phyloP scores from a whole-genome alignment of 1,140 invertebrate species.

The Atta cephalotes region DNA sequence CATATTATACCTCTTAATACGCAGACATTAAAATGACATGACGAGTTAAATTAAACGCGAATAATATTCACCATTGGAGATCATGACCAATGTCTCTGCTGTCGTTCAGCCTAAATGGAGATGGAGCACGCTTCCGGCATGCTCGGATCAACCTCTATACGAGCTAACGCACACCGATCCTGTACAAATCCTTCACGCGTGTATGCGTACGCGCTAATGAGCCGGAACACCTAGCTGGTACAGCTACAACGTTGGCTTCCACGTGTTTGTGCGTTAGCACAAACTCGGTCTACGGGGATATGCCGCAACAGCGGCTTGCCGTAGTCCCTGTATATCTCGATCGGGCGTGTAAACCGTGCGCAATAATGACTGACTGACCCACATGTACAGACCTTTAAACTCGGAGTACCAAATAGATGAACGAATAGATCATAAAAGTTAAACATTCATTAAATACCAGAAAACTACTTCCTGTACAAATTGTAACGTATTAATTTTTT shows the following conservation, averaged over 20 bases:
- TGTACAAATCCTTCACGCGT: constrained; percentile 81
- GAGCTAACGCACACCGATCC: constrained; percentile 42
- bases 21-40: neutral
- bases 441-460: neutral
- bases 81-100: constrained; percentile 4
- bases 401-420: neutral
- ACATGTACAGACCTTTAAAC: constrained; percentile 26
- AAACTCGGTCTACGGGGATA: constrained; percentile 65
- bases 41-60: neutral
- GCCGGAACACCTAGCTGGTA: constrained; percentile 76
- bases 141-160: constrained; percentile 13
- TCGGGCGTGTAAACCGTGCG: constrained; percentile 46
- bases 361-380: constrained; percentile 45
- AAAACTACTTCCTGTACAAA: neutral
- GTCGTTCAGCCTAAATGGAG: constrained; percentile 41
- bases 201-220: constrained; percentile 80
- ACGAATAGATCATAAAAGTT: neutral
- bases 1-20: neutral
- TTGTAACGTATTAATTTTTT: constrained; percentile 8
- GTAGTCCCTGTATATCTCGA: constrained; percentile 52
- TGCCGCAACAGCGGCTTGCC: neutral
- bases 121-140: constrained; percentile 22
- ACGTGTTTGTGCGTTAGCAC: constrained; percentile 74
- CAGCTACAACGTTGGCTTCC: constrained; percentile 62
- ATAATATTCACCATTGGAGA: neutral